These are phyloP conservation scores for Anodontia alba DNA, from an alignment of 2,888 invertebrate genomes.

Conservation along the genomic window DNA sequence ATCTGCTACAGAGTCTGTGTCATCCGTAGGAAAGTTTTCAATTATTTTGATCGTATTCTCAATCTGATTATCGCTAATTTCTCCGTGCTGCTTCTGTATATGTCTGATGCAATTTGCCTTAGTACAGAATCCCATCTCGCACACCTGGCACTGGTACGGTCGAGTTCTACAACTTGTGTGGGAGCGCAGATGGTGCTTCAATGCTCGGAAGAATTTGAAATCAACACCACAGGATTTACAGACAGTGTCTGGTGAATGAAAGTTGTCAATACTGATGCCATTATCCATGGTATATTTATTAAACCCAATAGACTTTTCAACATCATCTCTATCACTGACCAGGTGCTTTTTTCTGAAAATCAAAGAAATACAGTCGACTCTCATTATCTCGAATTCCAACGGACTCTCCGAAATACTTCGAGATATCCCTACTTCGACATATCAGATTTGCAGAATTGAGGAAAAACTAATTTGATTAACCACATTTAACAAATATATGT, in stretches of 20 bases:
- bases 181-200: slow-evolving; percentile 84
- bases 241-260: slow-evolving; percentile 83
- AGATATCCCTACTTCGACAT: no score
- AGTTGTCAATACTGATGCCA: slow-evolving; percentile 61
- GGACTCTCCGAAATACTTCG: no score
- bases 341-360: slow-evolving; percentile 92
- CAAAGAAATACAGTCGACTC: no score
- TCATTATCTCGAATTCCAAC: no score
- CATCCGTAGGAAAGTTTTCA: slow-evolving; percentile 53
- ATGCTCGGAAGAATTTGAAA: slow-evolving; percentile 84
- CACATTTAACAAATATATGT: no score
- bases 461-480: no score
- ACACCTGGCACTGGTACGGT: slow-evolving; percentile 84
- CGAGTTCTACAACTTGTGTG: slow-evolving; percentile 83
- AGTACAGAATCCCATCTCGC: slow-evolving; percentile 84
- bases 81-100: slow-evolving; percentile 83
- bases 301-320: slow-evolving; percentile 91
- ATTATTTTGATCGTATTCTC: slow-evolving; percentile 76
- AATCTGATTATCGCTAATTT: slow-evolving; percentile 72
- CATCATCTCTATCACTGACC: slow-evolving; percentile 93
- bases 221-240: slow-evolving; percentile 85
- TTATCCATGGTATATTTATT: slow-evolving; percentile 76
- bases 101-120: slow-evolving; percentile 85
- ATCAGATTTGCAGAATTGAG: no score
- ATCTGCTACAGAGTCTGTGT: slow-evolving; percentile 52